These are phyloP conservation scores for Pemphredon lugubris DNA, from an alignment of 2,888 invertebrate genomes.

Conservation along the genomic window DNA sequence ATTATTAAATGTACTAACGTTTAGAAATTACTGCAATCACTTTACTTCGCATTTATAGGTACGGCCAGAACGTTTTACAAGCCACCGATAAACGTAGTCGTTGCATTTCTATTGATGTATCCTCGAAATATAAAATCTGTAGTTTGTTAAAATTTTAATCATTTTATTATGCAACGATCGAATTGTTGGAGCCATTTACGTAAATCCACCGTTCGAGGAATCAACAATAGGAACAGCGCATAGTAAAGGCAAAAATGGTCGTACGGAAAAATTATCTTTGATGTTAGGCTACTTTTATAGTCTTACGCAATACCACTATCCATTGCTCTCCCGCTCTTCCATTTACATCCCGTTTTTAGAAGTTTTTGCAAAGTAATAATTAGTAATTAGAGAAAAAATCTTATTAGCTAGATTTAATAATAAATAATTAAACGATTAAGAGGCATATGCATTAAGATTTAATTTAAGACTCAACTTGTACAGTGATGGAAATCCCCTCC, in stretches of 20 bases:
- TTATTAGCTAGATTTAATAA: slow-evolving; percentile 22
- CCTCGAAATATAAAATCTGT: no score
- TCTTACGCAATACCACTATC: slow-evolving; percentile 9
- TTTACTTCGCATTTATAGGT: slow-evolving; percentile 1
- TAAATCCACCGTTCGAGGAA: no score
- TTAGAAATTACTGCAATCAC: not conserved
- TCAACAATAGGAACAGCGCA: no score
- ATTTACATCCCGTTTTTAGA: slow-evolving; percentile 30
- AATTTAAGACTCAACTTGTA: slow-evolving; percentile 29
- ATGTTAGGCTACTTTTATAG: no score
- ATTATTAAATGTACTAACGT: slow-evolving; percentile 1
- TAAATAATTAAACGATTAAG: slow-evolving; percentile 28
- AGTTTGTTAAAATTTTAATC: no score
- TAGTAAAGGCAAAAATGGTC: not conserved
- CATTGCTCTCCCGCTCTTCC: slow-evolving; percentile 37
- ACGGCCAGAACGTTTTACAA: not conserved
- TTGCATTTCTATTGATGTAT: no score
- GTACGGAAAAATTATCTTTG: slow-evolving; percentile 4
- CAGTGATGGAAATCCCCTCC: no score
- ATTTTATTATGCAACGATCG: no score
- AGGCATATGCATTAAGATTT: slow-evolving; percentile 3
- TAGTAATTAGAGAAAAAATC: slow-evolving; percentile 19
- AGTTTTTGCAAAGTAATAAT: slow-evolving; percentile 22
- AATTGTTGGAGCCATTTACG: no score
- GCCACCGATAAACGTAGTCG: no score